Conservation (phyloP, 1,140 invertebrate species). For the Wiebesia pumilae region DNA sequence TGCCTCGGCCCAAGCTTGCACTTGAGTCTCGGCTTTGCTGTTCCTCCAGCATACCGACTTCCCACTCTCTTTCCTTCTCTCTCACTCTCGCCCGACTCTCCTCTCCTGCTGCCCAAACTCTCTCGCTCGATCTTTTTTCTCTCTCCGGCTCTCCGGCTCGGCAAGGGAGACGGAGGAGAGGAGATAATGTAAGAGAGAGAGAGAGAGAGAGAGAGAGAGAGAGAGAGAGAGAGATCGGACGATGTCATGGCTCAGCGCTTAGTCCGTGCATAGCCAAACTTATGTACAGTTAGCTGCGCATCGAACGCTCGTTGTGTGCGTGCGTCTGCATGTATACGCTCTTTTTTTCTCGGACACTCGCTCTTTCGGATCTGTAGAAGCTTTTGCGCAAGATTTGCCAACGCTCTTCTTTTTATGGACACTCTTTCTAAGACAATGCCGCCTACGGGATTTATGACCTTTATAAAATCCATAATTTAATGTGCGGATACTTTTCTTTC, state of each 20-base stretch:
- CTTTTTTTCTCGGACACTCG: constrained; percentile 39
- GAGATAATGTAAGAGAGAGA: no score
- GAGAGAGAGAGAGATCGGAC: not conserved
- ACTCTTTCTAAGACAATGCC: not conserved
- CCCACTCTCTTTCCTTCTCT: constrained; percentile 53
- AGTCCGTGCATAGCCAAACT: constrained; percentile 71
- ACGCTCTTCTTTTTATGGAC: constrained; percentile 51
- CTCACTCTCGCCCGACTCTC: constrained; percentile 37
- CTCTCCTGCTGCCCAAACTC: constrained; percentile 45
- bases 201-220: not conserved
- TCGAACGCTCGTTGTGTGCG: constrained; percentile 58
- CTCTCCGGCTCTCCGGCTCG: constrained; percentile 42
- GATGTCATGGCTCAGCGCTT: constrained; percentile 63
- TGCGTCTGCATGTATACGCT: constrained; percentile 10
- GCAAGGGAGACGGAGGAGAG: not conserved
- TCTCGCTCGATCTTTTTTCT: constrained; percentile 42
- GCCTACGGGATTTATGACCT: not conserved
- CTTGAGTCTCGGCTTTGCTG: constrained; percentile 10
- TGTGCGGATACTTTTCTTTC: not conserved
- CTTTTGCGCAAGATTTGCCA: constrained; percentile 37
- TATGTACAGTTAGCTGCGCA: constrained; percentile 70
- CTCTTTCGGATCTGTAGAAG: constrained; percentile 21
- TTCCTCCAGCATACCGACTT: constrained; percentile 51
- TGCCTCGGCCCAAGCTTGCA: not conserved
- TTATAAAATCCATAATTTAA: not conserved